Conservation (phyloP, 2,888 invertebrate species). For the Polymixis flavicincta region DNA sequence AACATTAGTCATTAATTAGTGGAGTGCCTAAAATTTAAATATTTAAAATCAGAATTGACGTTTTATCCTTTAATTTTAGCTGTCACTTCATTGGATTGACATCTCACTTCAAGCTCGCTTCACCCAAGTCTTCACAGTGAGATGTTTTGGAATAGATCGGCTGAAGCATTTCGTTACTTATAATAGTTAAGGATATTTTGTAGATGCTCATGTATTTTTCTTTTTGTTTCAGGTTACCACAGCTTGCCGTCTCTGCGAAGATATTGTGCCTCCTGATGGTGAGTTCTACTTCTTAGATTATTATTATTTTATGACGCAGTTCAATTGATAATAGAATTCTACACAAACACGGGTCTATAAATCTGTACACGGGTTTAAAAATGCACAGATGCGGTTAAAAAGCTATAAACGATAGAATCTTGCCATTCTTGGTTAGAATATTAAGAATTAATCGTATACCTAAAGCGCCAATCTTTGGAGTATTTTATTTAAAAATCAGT, state of each 20-base stretch:
- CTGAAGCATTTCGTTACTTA: background rate
- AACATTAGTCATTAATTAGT: constrained; percentile 13
- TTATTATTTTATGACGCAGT: background rate
- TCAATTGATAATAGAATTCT: background rate
- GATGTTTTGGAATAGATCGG: background rate
- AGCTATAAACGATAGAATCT: background rate
- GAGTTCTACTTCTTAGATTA: constrained; percentile 79
- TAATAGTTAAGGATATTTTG: background rate
- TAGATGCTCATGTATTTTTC: constrained; percentile 54
- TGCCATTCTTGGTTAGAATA: background rate
- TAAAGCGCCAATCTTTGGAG: background rate
- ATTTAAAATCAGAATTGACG: background rate
- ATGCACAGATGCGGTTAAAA: background rate
- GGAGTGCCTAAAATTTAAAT: background rate
- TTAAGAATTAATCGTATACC: background rate
- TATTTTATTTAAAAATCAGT: background rate
- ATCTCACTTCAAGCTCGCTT: background rate
- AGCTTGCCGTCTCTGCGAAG: constrained; percentile 97
- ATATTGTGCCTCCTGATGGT: constrained; percentile 97
- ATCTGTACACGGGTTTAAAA: no score
- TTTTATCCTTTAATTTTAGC: background rate
- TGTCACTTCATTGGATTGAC: background rate
- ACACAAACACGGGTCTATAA: background rate
- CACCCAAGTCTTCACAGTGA: background rate
- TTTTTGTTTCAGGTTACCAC: constrained; percentile 95